Base-by-base conservation (phyloP, 1,140 invertebrate genomes). In the Grapholita molesta region DNA sequence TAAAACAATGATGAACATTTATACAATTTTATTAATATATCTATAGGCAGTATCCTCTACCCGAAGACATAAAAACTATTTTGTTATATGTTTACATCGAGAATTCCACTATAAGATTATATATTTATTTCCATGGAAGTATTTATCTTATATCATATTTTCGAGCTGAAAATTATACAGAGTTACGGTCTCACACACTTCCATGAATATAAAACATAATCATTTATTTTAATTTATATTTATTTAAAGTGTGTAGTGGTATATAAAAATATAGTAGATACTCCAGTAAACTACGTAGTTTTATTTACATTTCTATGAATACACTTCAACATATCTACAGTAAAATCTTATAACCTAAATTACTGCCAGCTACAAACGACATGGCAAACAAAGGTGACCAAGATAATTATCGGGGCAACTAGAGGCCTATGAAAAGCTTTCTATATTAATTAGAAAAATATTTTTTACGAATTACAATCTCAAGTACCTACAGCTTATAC, bases 231-330 rank as follows among this genome's bases (percentile, higher is more conserved):
- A n/a, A n/a, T n/a, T n/a, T n/a, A n/a, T n/a, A n/a, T n/a, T n/a
- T n/a, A n/a, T n/a, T n/a, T n/a, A n/a, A n/a, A n/a, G n/a, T n/a
- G n/a, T n/a, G 15, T 25, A 57, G 53, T 25, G 53, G 25, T 28
- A 24, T 57, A 61, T 28, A 61, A 61, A 61, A 61, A 61, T 61
- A 61, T 7, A 12, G 55, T 61, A 61, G 55, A 32, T 61, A 61
- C 25, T 28, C 15, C 7, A 32, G 55, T 61, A 61, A 28, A 7
- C 55, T 61, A 61, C 28, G 55, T 25, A 30, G 32, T 61, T 61
- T 32, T 61, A 61, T 61, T 15, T 61, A 61, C 55, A 61, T 12
- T 28, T n/a, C 21, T 12, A 18, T 61, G 6, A 30, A 61, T 32
- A 30, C 30, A 61, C n/a, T 15, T 61, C 55, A 9, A 61, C 24